Percentiles rank a stretch among this genome's conserved stretches.
phyloP scores from a whole-genome alignment of 1,140 invertebrate genomes.

The Drosophila melanica region DNA sequence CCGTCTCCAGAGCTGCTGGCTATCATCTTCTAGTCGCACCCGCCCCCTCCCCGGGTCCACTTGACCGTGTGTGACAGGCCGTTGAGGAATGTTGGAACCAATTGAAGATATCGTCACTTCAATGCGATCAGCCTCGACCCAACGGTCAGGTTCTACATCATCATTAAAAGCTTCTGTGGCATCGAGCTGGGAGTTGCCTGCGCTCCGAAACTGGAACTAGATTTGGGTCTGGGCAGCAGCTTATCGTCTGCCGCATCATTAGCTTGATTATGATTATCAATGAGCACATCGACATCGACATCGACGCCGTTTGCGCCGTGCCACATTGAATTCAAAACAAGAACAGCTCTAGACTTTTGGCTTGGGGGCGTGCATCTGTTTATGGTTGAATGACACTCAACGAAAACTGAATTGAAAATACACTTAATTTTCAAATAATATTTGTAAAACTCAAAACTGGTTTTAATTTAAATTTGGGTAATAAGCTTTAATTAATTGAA shows the following conservation, averaged over 20 bases:
- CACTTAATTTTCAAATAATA: neutral
- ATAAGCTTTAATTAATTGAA: too few species aligned
- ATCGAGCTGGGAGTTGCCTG: neutral
- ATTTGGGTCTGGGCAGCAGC: constrained; percentile 17
- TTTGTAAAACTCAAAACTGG: neutral
- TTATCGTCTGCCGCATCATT: constrained; percentile 79
- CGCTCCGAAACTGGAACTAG: neutral
- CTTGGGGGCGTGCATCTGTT: neutral
- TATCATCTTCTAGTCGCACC: neutral
- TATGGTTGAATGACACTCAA: constrained; percentile 17
- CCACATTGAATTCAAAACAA: constrained; percentile 35
- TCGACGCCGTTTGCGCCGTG: constrained; percentile 19
- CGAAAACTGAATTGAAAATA: neutral
- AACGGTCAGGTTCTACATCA: constrained; percentile 52
- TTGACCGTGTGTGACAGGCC: constrained; percentile 18
- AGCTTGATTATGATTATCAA: constrained; percentile 83
- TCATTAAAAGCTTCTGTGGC: constrained; percentile 54
- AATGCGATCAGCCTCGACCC: constrained; percentile 42
- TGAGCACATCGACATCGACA: constrained; percentile 75
- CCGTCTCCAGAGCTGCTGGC: neutral
- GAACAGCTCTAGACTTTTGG: constrained; percentile 30
- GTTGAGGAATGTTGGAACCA: constrained; percentile 61
- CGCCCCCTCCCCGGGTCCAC: neutral
- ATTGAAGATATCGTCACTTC: constrained; percentile 68
- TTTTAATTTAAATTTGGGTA: too few species aligned